These are phyloP conservation scores for Crypturellus undulatus DNA, from an alignment of 2,113 vertebrate genomes.

Conservation along the genomic window DNA sequence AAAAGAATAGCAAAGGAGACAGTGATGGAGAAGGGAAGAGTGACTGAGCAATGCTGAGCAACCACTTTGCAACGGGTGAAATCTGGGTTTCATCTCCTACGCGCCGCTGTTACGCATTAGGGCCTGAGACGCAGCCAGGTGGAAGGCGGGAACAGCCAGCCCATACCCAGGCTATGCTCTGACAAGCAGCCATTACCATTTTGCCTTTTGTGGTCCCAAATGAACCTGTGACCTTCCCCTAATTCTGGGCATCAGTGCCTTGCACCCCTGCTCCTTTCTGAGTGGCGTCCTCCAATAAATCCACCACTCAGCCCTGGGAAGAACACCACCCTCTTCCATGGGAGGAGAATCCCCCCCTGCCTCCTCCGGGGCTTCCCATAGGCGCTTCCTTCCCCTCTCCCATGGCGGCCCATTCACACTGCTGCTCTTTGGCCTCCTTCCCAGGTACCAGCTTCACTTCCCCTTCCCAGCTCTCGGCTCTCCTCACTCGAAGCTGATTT, in stretches of 20 bases:
- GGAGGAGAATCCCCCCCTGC: neutral
- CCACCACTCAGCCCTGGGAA: neutral
- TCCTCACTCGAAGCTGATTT: neutral
- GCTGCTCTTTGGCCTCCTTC: neutral
- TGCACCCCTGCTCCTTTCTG: neutral
- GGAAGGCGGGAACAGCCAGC: neutral
- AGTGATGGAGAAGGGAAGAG: neutral
- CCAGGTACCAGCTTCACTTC: neutral
- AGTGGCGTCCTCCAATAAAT: neutral
- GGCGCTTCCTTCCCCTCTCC: neutral
- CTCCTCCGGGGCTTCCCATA: neutral
- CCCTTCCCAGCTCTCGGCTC: neutral
- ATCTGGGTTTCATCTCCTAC: neutral
- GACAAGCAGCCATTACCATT: neutral
- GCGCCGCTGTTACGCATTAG: neutral
- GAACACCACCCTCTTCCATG: neutral
- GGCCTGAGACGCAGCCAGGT: neutral
- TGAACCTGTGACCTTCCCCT: neutral
- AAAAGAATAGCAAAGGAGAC: neutral
- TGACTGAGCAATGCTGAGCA: neutral
- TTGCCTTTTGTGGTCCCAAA: neutral
- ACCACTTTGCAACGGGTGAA: neutral
- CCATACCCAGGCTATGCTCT: fast-evolving
- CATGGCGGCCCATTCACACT: neutral
- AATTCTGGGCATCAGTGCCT: neutral